Evolutionary conservation across 92 coral and sea anemone genomes (phyloP).

Genomic region (Isaurus tuberculatus): DNA sequence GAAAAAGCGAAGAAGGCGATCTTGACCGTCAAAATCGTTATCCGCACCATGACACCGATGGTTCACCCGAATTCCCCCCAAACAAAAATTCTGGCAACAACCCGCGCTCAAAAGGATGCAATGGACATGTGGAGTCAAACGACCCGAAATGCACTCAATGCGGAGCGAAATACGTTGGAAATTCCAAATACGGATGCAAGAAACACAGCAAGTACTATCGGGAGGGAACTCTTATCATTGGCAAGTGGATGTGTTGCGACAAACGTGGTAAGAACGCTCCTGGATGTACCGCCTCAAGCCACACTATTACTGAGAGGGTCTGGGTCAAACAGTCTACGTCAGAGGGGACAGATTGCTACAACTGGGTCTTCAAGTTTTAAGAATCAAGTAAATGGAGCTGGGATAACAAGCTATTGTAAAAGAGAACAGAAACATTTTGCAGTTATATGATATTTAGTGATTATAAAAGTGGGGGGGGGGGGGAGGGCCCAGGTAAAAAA

Average conservation of each 20-base stretch:
- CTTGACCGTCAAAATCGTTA: background rate
- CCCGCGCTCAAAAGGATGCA: background rate
- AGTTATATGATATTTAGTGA: too few relatives aligned
- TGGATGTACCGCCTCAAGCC: slow-evolving; percentile 27
- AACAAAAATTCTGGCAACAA: background rate
- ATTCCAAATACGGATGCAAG: slow-evolving; percentile 42
- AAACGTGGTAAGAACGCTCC: slow-evolving; percentile 35
- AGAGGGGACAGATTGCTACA: slow-evolving; percentile 35
- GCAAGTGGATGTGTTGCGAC: slow-evolving; percentile 39
- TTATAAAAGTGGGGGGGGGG: too few relatives aligned
- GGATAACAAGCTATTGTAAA: too few relatives aligned
- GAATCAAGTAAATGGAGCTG: background rate
- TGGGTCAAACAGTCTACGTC: slow-evolving; percentile 20
- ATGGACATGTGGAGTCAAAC: background rate
- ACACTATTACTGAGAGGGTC: background rate
- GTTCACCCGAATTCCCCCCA: background rate
- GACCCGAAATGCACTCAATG: slow-evolving; percentile 22
- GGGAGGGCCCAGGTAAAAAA: too few relatives aligned
- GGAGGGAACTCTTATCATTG: slow-evolving; percentile 33
- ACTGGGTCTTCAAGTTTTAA: slow-evolving; percentile 17
- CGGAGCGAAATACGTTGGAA: slow-evolving; percentile 17
- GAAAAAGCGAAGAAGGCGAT: background rate
- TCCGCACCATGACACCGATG: background rate
- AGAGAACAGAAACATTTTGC: too few relatives aligned
- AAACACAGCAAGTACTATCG: slow-evolving; percentile 31